Conservation (phyloP, 2,888 invertebrate species). For the Ormyrus nitidulus region DNA sequence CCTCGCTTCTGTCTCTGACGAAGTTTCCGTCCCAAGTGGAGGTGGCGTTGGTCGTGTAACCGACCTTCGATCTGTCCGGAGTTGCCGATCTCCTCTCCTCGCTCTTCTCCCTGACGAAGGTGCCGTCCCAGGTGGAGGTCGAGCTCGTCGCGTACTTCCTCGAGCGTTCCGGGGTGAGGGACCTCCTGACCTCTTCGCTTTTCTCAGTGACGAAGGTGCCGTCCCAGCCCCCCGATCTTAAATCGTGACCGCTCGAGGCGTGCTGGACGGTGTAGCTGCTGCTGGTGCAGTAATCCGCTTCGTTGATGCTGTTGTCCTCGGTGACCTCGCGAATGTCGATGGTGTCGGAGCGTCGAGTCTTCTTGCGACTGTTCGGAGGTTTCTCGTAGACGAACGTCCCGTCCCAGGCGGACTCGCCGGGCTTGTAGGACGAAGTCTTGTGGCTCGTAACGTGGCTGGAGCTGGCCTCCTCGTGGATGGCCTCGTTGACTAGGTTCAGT, state of each 20-base stretch:
- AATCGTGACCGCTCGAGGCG: conserved; percentile 18
- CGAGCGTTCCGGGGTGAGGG: background rate
- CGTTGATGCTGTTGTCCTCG: conserved; percentile 49
- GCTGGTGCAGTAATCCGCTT: conserved; percentile 40
- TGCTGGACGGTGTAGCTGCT: conserved; percentile 38
- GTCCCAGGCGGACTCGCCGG: conserved; percentile 75
- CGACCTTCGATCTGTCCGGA: conserved; percentile 2
- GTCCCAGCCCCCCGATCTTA: conserved; percentile 11
- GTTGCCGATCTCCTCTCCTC: conserved; percentile 5
- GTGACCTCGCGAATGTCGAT: conserved; percentile 68
- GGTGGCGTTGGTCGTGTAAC: conserved; percentile 64
- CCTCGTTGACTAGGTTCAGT: background rate
- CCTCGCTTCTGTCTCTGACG: conserved; percentile 54
- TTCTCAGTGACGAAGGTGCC: conserved; percentile 15
- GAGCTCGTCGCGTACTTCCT: conserved; percentile 16
- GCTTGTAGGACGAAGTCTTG: conserved; percentile 58
- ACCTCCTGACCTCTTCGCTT: background rate
- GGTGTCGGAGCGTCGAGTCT: conserved; percentile 56
- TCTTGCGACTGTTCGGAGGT: background rate
- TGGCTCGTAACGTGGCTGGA: conserved; percentile 11
- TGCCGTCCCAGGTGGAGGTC: background rate
- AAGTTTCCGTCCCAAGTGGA: conserved; percentile 78
- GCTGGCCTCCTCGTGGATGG: conserved; percentile 29
- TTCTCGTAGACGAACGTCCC: conserved; percentile 47
- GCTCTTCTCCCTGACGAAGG: background rate